Evolutionary conservation across 2,888 invertebrate species (phyloP), one percentile per base, ranked within the genome.

Genomic region (Seira sanloemensis): DNA sequence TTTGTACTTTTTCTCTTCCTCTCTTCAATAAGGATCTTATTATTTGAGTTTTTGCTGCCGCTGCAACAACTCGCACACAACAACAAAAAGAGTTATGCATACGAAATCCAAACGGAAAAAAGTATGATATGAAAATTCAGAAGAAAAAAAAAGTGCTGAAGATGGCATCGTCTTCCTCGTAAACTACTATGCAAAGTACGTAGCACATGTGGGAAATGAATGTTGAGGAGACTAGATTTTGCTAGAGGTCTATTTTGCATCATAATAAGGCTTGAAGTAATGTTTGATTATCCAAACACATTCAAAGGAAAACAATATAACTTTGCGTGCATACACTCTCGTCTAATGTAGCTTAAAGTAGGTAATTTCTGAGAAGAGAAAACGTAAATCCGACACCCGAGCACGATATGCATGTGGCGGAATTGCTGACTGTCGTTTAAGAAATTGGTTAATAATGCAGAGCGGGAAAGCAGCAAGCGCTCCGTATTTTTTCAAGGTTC

Each of bases 71-170:
- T 65, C 16, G 66, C 23, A 37, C 27, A 58, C 16, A 18, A 72
- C 7, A n/a, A 21, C 7, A 67, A 66, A 16, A 23, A 72, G 50
- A 50, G 21, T 46, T 7, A 50, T 7, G 21, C 16, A 27, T 46
- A 75, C 27, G 26, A 62, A 65, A 27, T 16, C 12, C 25, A n/a
- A 4, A 24, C 23, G 9, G 23, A 72, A 46, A 72, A 26, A 62
- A 74, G 24, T 27, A 74, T 74, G 67, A 37, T n/a, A 73, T 68
- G 74, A 58, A 80, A 79, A 79, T 73, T 65, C 72, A 26, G n/a
- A n/a, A n/a, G n/a, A n/a, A n/a, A 37, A 79, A 46, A 72, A 73
- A 79, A 66, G 66, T 67, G 79, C 66, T 73, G 73, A 79, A 71
- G 72, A 37, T n/a, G 62, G 62, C 27, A 62, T 18, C 37, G 78